phyloP scores from a whole-genome alignment of 2,113 vertebrate genomes.

The Stictonetta naevosa region DNA sequence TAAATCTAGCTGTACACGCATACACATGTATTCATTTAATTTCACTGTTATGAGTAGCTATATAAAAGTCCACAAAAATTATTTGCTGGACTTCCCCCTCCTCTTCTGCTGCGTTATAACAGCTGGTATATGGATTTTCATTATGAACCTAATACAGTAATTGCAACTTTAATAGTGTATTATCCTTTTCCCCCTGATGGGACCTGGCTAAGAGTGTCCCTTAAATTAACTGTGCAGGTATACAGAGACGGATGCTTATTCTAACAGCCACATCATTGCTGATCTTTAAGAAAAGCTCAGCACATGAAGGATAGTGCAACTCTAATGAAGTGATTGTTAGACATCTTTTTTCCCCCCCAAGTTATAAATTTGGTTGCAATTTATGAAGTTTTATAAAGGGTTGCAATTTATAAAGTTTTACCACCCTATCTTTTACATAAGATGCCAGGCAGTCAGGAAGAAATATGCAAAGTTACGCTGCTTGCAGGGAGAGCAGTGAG shows the following conservation, averaged over 20 bases:
- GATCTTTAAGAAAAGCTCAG: not conserved
- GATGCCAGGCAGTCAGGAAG: not conserved
- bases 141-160: not conserved
- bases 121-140: not conserved
- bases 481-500: not conserved
- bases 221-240: not conserved
- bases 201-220: not conserved
- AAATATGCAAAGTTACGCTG: not conserved
- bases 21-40: not conserved
- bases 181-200: not conserved
- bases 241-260: not conserved
- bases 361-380: not conserved
- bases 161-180: not conserved
- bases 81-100: not conserved
- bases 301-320: not conserved
- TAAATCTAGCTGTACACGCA: constrained; percentile 6
- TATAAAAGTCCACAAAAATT: not conserved
- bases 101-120: not conserved
- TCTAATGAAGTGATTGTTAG: not conserved
- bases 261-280: not conserved
- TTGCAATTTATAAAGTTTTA: not conserved
- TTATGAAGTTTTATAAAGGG: not conserved
- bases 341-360: not conserved
- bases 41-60: not conserved
- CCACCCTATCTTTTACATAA: not conserved